Base-by-base conservation (phyloP, 2,113 vertebrate genomes). In the Perccottus glenii region DNA sequence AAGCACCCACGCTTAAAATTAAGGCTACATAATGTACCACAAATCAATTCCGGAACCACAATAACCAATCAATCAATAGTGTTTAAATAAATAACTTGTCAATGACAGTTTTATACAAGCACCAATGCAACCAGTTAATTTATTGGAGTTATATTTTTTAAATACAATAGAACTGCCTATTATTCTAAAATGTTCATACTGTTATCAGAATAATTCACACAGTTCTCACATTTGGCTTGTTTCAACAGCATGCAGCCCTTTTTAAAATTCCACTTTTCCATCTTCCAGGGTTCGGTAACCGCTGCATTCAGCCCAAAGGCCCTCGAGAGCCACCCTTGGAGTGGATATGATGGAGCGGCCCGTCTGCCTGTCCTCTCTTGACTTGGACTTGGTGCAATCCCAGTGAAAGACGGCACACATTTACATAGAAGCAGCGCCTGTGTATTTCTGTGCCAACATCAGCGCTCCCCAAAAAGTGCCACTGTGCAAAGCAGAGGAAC, bases 241-340 rank as follows among this genome's bases (percentile, higher is more conserved):
- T 64, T 16, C 8, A 3, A 52, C 42, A 72, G 52, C 14, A 40
- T 64, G 44, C 8, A 5, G 0, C 52, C 49, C 15, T 42, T 51
- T 46, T 51, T 32, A 10, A 70, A 73, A 19, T 27, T 55, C 38
- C 33, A 9, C 16, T 49, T 68, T 0, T 0, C n/a, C 11, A 80
- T 77, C 89, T 52, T 68, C 67, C 78, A 99, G 98, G 94, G 85
- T 96, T 96, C 89, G 93, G 94, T 87, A 96, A 93, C 90, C 94
- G 94, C 82, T 94, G 95, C 90, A 89, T 92, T 83, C 95, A 94
- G 81, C 95, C 96, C 75, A 95, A 90, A 94, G 95, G 95, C 89
- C 96, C 96, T 64, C 92, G 94, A 87, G 92, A 95, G 58, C 93
- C 93, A 55, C 94, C 96, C 49, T 86, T 94, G 82, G 93, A 96